Percentiles rank a stretch among this genome's conserved stretches.
Conservation (phyloP, 2,888 invertebrate species). For the Parochlus steinenii region DNA sequence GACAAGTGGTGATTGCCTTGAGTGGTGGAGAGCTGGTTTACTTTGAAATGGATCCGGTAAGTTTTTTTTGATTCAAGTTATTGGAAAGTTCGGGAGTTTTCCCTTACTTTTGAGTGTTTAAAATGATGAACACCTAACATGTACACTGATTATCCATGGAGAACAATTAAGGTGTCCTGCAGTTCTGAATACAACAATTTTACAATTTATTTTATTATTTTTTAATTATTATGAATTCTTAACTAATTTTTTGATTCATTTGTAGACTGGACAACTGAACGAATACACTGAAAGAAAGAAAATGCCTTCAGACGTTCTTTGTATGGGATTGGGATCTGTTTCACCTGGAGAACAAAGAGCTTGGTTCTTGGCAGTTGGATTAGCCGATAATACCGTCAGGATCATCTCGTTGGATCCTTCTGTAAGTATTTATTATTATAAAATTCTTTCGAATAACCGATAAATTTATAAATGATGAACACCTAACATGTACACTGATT, state of each 20-base stretch:
- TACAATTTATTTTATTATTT: neutral
- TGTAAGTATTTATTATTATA: constrained; percentile 25
- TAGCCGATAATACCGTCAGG: constrained; percentile 91
- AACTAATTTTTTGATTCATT: constrained; percentile 11
- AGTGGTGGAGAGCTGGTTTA: constrained; percentile 96
- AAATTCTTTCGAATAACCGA: constrained; percentile 4
- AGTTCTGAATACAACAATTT: constrained; percentile 24
- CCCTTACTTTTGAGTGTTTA: neutral
- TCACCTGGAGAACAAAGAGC: constrained; percentile 89
- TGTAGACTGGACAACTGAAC: constrained; percentile 88
- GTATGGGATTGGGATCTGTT: constrained; percentile 94
- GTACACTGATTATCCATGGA: constrained; percentile 26
- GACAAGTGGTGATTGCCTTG: constrained; percentile 95
- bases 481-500: constrained; percentile 24
- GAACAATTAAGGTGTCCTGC: constrained; percentile 31
- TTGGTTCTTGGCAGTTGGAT: constrained; percentile 88
- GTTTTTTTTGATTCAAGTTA: constrained; percentile 23
- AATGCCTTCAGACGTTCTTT: constrained; percentile 92
- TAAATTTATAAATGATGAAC: constrained; percentile 22
- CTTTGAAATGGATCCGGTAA: constrained; percentile 98
- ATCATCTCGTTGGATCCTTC: constrained; percentile 94
- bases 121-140: constrained; percentile 27
- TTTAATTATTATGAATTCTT: neutral
- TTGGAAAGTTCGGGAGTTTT: neutral
- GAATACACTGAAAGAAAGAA: constrained; percentile 96